Conservation (phyloP, 2,113 vertebrate genomes). For the Heterochromis multidens region DNA sequence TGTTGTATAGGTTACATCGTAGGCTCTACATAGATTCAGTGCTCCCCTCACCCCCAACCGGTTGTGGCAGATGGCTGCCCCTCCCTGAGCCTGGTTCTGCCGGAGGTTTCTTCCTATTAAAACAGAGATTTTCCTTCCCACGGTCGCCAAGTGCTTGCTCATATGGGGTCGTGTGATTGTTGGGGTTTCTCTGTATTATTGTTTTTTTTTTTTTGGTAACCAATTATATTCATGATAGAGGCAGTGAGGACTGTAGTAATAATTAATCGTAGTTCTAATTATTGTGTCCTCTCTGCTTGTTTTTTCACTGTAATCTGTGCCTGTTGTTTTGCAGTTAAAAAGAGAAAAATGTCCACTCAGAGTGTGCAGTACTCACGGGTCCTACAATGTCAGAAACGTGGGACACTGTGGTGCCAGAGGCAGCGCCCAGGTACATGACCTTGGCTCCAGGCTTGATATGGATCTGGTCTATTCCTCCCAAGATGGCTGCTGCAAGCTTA, state of each 20-base stretch:
- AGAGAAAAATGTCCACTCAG: neutral
- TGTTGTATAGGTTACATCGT: no score
- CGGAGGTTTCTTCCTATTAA: no score
- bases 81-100: no score
- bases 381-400: constrained; percentile 94
- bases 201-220: no score
- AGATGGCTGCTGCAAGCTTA: constrained; percentile 89
- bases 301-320: neutral
- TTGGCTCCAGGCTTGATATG: constrained; percentile 87
- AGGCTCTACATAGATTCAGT: no score
- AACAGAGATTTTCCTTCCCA: no score
- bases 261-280: neutral
- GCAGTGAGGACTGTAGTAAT: rapidly evolving
- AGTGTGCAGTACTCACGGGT: constrained; percentile 73
- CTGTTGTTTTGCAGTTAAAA: neutral
- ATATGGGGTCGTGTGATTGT: no score
- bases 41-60: no score
- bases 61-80: no score
- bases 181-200: no score
- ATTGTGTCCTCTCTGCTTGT: neutral
- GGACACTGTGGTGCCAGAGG: constrained; percentile 91
- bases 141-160: no score
- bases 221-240: no score
- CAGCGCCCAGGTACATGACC: constrained; percentile 91
- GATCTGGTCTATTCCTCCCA: constrained; percentile 91